Percentiles rank a stretch among this genome's conserved stretches.
Conservation (phyloP, 1,140 invertebrate genomes). For the Rhizoglyphus robini region DNA sequence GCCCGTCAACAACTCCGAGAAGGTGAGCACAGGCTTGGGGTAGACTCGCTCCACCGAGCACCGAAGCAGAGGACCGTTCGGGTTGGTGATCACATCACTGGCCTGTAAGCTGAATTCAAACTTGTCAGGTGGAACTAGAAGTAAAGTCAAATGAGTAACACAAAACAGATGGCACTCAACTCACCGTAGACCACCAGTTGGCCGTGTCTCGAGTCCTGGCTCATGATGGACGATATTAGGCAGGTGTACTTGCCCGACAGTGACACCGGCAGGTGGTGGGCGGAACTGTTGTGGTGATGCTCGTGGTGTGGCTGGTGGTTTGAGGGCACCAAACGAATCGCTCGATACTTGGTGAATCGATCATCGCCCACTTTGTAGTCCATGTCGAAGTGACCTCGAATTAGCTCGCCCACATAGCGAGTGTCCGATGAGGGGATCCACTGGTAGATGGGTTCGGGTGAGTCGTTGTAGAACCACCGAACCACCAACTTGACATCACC, state of each 20-base stretch:
- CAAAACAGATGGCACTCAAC: slow-evolving; percentile 18
- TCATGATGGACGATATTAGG: slow-evolving; percentile 25
- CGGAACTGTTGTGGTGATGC: not conserved
- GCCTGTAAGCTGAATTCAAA: slow-evolving; percentile 18
- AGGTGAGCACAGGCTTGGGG: slow-evolving; percentile 15
- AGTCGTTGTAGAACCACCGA: slow-evolving; percentile 30
- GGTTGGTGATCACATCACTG: not conserved
- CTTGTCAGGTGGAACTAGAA: slow-evolving; percentile 18
- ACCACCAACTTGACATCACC: slow-evolving; percentile 27
- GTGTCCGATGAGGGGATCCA: slow-evolving; percentile 29
- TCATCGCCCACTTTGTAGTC: slow-evolving; percentile 12
- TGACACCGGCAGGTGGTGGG: not conserved
- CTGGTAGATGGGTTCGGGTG: slow-evolving; percentile 31
- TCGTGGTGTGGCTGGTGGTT: not conserved
- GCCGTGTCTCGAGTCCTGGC: slow-evolving; percentile 12
- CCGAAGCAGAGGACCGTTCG: not conserved
- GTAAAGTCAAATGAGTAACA: not conserved
- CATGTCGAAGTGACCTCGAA: slow-evolving; percentile 18
- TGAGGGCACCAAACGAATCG: slow-evolving; percentile 9
- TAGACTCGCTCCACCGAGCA: slow-evolving; percentile 12
- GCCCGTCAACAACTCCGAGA: not conserved
- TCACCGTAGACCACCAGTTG: slow-evolving; percentile 27
- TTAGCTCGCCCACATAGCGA: slow-evolving; percentile 18
- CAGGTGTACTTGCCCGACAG: slow-evolving; percentile 28
- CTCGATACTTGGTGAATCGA: slow-evolving; percentile 19